Evolutionary conservation across 2,797 vertebrate genomes (phyloP).

Genomic region (Spondyliosoma cantharus): DNA sequence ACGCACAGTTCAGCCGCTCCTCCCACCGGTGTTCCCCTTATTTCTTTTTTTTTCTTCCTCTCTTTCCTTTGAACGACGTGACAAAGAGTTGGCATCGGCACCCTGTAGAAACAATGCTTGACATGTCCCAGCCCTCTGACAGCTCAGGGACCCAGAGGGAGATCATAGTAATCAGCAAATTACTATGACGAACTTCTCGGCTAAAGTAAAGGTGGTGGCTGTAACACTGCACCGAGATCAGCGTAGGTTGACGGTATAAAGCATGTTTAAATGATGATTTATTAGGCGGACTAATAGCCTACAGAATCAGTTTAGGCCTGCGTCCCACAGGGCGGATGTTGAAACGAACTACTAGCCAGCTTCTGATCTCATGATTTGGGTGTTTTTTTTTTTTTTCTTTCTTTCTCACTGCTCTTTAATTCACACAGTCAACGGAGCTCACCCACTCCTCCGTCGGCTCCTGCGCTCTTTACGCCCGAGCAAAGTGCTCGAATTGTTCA

Average conservation of each 20-base stretch:
- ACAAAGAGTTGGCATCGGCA: conserved; percentile 51
- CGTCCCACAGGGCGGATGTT: conserved; percentile 54
- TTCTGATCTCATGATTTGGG: conserved; percentile 71
- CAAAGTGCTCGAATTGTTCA: background rate
- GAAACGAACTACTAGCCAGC: conserved; percentile 62
- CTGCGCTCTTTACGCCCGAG: background rate
- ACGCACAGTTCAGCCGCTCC: conserved; percentile 63
- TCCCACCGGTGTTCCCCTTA: conserved; percentile 27
- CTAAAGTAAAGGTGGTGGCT: conserved; percentile 22
- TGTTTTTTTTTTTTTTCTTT: conserved; percentile 45
- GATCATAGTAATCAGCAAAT: conserved; percentile 60
- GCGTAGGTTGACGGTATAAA: conserved; percentile 26
- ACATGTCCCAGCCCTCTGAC: conserved; percentile 48
- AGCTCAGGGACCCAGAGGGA: conserved; percentile 12
- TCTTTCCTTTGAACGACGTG: conserved; percentile 44
- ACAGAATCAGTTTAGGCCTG: conserved; percentile 53
- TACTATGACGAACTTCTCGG: conserved; percentile 29
- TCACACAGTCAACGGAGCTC: conserved; percentile 46
- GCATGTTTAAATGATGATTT: conserved; percentile 61
- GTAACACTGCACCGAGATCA: background rate
- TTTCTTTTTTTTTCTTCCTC: background rate
- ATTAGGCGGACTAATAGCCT: conserved; percentile 56
- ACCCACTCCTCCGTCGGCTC: conserved; percentile 35
- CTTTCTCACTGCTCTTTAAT: conserved; percentile 46
- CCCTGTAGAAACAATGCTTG: conserved; percentile 42